Evolutionary conservation across 2,888 invertebrate genomes (phyloP), one percentile per base, ranked within the genome.

Genomic region (Synanthedon myopaeformis): DNA sequence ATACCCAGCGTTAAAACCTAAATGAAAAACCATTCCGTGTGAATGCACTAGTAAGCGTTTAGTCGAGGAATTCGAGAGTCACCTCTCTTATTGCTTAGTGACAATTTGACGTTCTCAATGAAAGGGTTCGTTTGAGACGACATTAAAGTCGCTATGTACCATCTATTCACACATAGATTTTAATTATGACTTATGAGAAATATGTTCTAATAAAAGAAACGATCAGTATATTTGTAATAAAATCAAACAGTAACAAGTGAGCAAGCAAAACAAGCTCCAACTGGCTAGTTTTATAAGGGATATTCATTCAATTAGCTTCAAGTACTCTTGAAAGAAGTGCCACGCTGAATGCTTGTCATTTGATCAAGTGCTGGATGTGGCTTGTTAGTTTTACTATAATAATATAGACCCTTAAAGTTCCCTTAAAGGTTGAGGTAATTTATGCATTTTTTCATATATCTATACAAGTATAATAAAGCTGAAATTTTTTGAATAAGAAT

Each of bases 51-150:
- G 8, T 2, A 10, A 12, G 49, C 49, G 49, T 19, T 14, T 17
- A 13, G 45, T 49, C 49, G 19, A 53, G 76, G 82, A 82, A 83
- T 83, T 73, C 62, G 65, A 76, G 59, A 79, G 84, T 84, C 83
- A 83, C 74, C 71, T 69, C 65, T 64, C 70, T 80, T 83, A 84
- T 84, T 83, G 75, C 79, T 67, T 58, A 65, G 69, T 66, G 75
- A 76, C 78, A 76, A 79, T 78, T n/a, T 77, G 78, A 79, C 75
- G 77, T 72, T 73, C 64, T 63, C 59, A 65, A 64, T 49, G 49
- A 11, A 11, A 19, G 51, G 53, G 51, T 51, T 28, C 52, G 17
- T 14, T 53, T 45, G 35, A 35, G 35, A 35, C 10, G 35, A 35
- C 35, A 35, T 35, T 35, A 35, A 35, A 35, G 10, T 8, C 35